Percentiles rank a stretch among this genome's conserved stretches.
phyloP scores from a whole-genome alignment of 2,797 vertebrate species.

The Microctenopoma stevenorrisi region DNA sequence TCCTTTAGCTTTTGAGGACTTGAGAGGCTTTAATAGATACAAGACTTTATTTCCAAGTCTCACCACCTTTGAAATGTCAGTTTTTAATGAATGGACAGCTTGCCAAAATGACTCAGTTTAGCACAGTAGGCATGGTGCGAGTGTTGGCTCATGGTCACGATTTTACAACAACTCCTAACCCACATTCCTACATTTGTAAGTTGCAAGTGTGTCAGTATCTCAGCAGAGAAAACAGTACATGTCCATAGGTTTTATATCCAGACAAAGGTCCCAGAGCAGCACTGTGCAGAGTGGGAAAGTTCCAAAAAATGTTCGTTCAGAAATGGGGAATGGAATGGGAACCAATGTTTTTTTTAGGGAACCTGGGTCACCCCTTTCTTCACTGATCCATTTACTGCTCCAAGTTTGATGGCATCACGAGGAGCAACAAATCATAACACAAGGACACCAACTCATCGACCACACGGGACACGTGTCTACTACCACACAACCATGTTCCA shows the following conservation, averaged over 20 bases:
- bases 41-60: conserved; percentile 51
- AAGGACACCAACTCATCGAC: conserved; percentile 76
- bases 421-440: conserved; percentile 68
- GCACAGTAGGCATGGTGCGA: conserved; percentile 36
- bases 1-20: conserved; percentile 29
- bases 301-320: conserved; percentile 47
- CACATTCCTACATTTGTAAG: conserved; percentile 43
- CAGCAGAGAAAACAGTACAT: conserved; percentile 60
- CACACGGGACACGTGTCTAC: conserved; percentile 82
- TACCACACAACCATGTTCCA: conserved; percentile 82
- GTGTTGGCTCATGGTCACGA: conserved; percentile 21
- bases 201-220: conserved; percentile 47
- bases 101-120: conserved; percentile 36
- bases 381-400: conserved; percentile 58
- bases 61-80: conserved; percentile 35
- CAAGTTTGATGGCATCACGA: conserved; percentile 62
- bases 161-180: conserved; percentile 36
- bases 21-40: conserved; percentile 24
- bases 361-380: conserved; percentile 80
- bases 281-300: conserved; percentile 58
- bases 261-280: conserved; percentile 59
- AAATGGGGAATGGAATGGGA: conserved; percentile 55
- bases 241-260: conserved; percentile 59
- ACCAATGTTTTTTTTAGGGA: conserved; percentile 62
- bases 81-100: conserved; percentile 30